These are phyloP conservation scores for Oscheius sp. DNA, from an alignment of 2,888 invertebrate species.

Conservation along the genomic window DNA sequence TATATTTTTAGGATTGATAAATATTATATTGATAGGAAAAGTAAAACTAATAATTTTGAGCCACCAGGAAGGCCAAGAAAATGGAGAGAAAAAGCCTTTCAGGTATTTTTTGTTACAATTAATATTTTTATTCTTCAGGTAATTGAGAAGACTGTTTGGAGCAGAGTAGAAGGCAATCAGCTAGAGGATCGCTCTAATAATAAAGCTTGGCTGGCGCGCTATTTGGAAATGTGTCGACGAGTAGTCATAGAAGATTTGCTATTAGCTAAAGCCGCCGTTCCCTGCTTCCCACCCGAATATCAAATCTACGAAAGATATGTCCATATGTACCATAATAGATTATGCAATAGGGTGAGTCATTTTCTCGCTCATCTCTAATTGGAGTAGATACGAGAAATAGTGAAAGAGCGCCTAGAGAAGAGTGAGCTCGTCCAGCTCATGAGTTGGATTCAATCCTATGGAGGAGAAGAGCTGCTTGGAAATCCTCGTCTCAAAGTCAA, in stretches of 20 bases:
- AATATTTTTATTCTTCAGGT: conserved; percentile 74
- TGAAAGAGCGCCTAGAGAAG: conserved; percentile 87
- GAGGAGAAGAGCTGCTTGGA: conserved; percentile 84
- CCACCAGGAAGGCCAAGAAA: conserved; percentile 90
- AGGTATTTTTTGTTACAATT: conserved; percentile 5
- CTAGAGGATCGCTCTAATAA: conserved; percentile 81
- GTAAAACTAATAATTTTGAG: conserved; percentile 83
- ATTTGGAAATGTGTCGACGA: conserved; percentile 79
- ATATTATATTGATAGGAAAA: conserved; percentile 82
- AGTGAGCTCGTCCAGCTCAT: conserved; percentile 94
- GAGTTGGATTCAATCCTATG: conserved; percentile 91
- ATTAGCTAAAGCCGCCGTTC: conserved; percentile 74
- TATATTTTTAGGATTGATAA: conserved; percentile 78
- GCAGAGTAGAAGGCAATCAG: conserved; percentile 83
- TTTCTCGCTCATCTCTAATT: background rate
- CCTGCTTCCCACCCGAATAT: conserved; percentile 94
- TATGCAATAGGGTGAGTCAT: conserved; percentile 72
- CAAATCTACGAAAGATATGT: conserved; percentile 90
- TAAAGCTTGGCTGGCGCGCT: conserved; percentile 88
- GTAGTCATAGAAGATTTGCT: conserved; percentile 63
- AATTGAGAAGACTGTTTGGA: conserved; percentile 72
- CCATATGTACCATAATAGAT: conserved; percentile 88
- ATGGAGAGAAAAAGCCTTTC: conserved; percentile 60
- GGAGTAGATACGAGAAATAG: conserved; percentile 82
- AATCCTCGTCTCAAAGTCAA: conserved; percentile 82